Percentiles rank a stretch among this genome's conserved stretches.
phyloP scores from a whole-genome alignment of 2,113 vertebrate genomes.

The Nothocercus nigrocapillus region DNA sequence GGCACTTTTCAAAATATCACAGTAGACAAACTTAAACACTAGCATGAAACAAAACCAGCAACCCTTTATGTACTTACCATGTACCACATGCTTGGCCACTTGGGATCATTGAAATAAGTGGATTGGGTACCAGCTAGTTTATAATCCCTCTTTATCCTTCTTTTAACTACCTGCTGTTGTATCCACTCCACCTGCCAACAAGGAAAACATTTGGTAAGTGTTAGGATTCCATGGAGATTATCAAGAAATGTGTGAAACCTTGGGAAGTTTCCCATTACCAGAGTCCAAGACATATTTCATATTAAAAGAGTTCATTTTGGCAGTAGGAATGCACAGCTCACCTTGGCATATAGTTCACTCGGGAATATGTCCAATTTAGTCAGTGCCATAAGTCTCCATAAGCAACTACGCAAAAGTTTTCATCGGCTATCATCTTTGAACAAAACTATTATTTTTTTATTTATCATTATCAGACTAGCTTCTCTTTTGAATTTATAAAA shows the following conservation, averaged over 20 bases:
- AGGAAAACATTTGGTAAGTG: constrained; percentile 57
- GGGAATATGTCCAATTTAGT: neutral
- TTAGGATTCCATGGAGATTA: constrained; percentile 8
- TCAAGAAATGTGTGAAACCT: constrained; percentile 29
- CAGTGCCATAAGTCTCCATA: neutral
- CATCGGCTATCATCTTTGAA: neutral
- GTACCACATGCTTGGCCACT: constrained; percentile 99
- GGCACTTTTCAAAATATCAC: neutral
- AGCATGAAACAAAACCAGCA: no score
- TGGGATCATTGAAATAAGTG: constrained; percentile 96
- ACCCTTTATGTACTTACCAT: constrained; percentile 90
- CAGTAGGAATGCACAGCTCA: neutral
- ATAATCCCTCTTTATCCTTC: constrained; percentile 96
- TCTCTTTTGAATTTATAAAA: neutral
- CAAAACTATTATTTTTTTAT: neutral
- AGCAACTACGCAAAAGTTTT: neutral
- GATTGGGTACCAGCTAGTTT: constrained; percentile 84
- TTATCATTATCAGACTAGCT: neutral
- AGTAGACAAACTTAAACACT: neutral
- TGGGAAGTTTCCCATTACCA: neutral
- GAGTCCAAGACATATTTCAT: neutral
- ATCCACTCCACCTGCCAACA: constrained; percentile 96
- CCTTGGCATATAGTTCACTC: neutral
- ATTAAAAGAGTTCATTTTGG: constrained; percentile 2
- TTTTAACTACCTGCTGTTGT: constrained; percentile 96